phyloP scores from a whole-genome alignment of 2,113 vertebrate genomes.

The Tiliqua scincoides region DNA sequence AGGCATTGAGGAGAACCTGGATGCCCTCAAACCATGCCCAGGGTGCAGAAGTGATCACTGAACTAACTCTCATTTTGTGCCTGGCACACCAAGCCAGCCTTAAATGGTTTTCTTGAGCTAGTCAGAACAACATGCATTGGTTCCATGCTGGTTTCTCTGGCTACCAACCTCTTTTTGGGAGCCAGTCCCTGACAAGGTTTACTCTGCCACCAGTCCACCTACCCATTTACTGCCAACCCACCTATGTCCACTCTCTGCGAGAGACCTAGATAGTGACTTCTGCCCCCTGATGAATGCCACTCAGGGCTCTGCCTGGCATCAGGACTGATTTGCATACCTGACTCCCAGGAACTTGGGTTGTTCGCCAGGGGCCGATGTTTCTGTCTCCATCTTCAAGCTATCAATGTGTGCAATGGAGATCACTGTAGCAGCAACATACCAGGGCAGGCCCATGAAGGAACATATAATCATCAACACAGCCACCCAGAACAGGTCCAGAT shows the following conservation, averaged over 20 bases:
- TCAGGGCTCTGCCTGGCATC: too few species aligned
- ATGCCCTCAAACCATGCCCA: neutral
- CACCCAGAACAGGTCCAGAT: slow-evolving; percentile 97
- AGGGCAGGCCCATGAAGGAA: slow-evolving; percentile 97
- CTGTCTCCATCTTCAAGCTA: slow-evolving; percentile 98
- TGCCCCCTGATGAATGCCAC: neutral
- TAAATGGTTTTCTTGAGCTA: neutral
- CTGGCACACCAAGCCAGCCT: neutral
- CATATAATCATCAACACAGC: slow-evolving; percentile 90
- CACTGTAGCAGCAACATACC: slow-evolving; percentile 97
- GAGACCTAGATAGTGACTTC: neutral
- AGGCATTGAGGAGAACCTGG: neutral
- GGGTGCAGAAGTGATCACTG: too few species aligned
- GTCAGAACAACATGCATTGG: neutral
- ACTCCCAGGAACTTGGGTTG: slow-evolving; percentile 98
- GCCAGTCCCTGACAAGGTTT: neutral
- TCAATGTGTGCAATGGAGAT: slow-evolving; percentile 99
- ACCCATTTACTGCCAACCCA: too few species aligned
- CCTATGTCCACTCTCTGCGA: too few species aligned
- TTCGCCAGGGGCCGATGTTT: slow-evolving; percentile 96
- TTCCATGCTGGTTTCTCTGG: neutral
- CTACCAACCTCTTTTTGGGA: neutral
- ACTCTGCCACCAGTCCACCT: neutral
- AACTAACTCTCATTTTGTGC: neutral
- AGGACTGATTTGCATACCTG: slow-evolving; percentile 76